Evolutionary conservation across 64 coral and sea anemone species (phyloP).

Genomic region (Hydrozoanthus tunicans): DNA sequence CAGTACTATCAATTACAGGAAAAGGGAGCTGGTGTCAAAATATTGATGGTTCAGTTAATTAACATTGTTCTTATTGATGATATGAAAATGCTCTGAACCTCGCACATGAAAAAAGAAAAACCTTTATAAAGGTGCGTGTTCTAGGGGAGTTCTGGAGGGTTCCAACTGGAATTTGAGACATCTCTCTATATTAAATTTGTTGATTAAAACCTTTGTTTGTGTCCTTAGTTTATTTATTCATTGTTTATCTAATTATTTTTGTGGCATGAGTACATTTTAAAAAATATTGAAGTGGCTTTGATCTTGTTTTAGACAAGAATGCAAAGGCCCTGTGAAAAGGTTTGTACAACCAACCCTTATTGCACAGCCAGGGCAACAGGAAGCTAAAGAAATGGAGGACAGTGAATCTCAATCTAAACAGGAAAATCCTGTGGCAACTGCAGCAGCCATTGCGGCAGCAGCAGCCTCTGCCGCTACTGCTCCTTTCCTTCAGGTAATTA

Average conservation of each 20-base stretch:
- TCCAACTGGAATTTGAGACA: too few species aligned
- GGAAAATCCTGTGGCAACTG: conserved; percentile 59
- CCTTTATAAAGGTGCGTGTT: too few species aligned
- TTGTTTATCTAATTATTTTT: not conserved
- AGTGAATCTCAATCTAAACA: not conserved
- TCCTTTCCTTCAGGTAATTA: conserved; percentile 82
- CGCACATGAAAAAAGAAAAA: too few species aligned
- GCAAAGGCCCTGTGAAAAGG: conserved; percentile 69
- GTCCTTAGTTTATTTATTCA: too few species aligned
- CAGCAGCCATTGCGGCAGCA: conserved; percentile 88
- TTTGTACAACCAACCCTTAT: conserved; percentile 83
- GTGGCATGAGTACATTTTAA: not conserved
- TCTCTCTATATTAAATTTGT: too few species aligned
- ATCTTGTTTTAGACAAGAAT: conserved; percentile 72
- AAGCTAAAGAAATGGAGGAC: conserved; percentile 33
- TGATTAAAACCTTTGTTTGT: too few species aligned
- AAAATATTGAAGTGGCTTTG: not conserved
- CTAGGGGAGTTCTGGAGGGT: too few species aligned
- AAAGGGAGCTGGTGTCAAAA: too few species aligned
- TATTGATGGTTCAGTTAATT: too few species aligned
- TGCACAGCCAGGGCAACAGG: not conserved
- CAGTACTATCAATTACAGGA: too few species aligned
- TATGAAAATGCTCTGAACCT: too few species aligned
- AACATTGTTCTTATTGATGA: too few species aligned
- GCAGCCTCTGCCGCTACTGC: conserved; percentile 85